phyloP scores from a whole-genome alignment of 2,113 vertebrate species.

The Ifrita kowaldi region DNA sequence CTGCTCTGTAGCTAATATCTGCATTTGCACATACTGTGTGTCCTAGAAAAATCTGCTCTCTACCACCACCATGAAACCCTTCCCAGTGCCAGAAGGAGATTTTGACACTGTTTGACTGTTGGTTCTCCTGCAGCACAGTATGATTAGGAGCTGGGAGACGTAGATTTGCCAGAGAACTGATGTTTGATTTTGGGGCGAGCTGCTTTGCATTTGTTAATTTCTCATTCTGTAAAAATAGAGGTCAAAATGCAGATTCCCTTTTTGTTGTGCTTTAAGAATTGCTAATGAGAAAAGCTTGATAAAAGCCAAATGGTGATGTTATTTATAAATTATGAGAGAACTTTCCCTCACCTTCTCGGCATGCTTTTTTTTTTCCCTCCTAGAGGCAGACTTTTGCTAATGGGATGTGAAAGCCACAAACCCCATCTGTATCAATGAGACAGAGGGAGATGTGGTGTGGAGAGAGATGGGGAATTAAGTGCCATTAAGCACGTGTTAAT shows the following conservation, averaged over 20 bases:
- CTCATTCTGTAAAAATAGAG: neutral
- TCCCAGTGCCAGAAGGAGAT: neutral
- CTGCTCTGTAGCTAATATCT: neutral
- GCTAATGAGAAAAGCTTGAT: neutral
- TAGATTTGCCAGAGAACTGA: neutral
- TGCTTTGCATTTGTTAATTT: neutral
- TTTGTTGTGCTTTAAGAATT: neutral
- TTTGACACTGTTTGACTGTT: neutral
- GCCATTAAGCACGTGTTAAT: neutral
- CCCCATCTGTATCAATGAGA: neutral
- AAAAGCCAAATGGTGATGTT: neutral
- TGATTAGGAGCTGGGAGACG: neutral
- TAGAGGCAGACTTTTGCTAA: neutral
- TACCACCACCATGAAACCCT: neutral
- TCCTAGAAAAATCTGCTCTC: neutral
- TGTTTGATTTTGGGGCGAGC: neutral
- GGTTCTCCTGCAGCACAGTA: neutral
- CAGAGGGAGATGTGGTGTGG: neutral
- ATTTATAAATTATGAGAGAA: neutral
- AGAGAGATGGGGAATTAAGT: neutral
- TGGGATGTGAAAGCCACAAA: conserved; percentile 4
- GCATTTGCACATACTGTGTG: neutral
- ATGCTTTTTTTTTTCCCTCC: neutral
- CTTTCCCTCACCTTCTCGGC: neutral
- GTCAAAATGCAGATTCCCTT: neutral